Conservation (phyloP, 2,113 vertebrate genomes). For the Ahaetulla prasina region DNA sequence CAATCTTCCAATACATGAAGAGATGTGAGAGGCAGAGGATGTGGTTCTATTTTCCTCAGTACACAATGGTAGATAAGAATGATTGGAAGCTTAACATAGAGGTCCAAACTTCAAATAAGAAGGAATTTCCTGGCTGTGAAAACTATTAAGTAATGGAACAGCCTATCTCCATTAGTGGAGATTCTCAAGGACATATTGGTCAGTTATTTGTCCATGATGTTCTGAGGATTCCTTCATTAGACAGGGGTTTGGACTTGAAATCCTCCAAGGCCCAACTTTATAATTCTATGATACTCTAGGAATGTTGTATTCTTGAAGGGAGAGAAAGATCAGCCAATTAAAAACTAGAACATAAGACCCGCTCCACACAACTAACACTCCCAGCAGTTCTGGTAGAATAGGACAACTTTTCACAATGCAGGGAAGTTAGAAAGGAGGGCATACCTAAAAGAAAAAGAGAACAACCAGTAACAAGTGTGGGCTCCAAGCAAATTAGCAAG, state of each 20-base stretch:
- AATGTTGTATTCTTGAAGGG: not conserved
- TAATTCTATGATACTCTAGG: not conserved
- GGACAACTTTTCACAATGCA: not conserved
- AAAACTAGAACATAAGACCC: not conserved
- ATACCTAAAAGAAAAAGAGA: not conserved
- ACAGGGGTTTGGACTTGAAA: not conserved
- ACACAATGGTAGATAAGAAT: not conserved
- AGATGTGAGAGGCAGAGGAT: not conserved
- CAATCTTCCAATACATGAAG: not conserved
- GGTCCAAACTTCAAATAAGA: not conserved
- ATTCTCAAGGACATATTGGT: not conserved
- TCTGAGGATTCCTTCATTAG: not conserved
- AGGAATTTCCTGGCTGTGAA: not conserved
- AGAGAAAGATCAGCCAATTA: not conserved
- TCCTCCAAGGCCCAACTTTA: not conserved
- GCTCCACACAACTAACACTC: not conserved
- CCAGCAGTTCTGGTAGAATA: not conserved
- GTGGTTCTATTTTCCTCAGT: not conserved
- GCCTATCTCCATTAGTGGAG: not conserved
- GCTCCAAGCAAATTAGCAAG: not conserved
- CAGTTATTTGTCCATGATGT: not conserved
- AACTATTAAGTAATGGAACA: not conserved
- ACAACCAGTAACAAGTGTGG: not conserved
- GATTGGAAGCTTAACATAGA: not conserved
- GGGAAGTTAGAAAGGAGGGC: not conserved